A percentile compares a stretch with the other conserved stretches of the same genome.
phyloP scores from a whole-genome alignment of 2,797 vertebrate genomes.

The Crenuchus spilurus region DNA sequence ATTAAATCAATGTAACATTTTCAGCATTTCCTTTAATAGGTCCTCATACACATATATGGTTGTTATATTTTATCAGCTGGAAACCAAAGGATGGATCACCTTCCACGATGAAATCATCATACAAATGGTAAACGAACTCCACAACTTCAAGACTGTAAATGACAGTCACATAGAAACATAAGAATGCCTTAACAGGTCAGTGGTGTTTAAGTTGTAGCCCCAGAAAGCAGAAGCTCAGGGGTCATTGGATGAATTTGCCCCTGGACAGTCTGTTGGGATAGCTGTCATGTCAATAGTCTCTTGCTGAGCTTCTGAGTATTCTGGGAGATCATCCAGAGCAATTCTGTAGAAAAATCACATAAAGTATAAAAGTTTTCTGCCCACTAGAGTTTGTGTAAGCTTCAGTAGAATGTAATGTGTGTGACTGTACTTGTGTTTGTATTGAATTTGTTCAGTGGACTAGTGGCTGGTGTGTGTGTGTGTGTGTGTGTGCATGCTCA shows the following conservation, averaged over 20 bases:
- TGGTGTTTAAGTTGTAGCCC: conserved; percentile 8
- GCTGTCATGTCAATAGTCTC: conserved; percentile 63
- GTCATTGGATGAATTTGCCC: conserved; percentile 62
- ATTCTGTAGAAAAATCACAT: conserved; percentile 34
- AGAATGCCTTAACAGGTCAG: conserved; percentile 30
- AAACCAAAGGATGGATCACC: neutral
- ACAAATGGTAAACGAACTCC: neutral
- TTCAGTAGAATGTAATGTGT: neutral
- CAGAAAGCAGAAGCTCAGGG: conserved; percentile 67
- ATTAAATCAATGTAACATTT: too few species aligned
- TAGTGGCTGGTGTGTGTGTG: neutral
- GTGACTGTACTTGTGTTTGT: neutral
- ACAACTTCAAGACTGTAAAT: neutral
- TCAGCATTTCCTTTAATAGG: too few species aligned
- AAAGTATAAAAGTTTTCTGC: too few species aligned
- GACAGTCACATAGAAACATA: conserved; percentile 28
- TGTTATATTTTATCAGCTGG: too few species aligned
- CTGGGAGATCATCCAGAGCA: conserved; percentile 31
- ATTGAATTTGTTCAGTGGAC: neutral
- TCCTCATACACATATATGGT: too few species aligned
- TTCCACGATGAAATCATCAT: neutral
- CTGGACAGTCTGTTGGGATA: conserved; percentile 49
- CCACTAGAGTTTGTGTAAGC: too few species aligned
- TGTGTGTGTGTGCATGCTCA: conserved; percentile 57
- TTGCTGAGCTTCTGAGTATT: conserved; percentile 44